phyloP scores from a whole-genome alignment of 2,888 invertebrate species.

The Vesta saturnalis region DNA sequence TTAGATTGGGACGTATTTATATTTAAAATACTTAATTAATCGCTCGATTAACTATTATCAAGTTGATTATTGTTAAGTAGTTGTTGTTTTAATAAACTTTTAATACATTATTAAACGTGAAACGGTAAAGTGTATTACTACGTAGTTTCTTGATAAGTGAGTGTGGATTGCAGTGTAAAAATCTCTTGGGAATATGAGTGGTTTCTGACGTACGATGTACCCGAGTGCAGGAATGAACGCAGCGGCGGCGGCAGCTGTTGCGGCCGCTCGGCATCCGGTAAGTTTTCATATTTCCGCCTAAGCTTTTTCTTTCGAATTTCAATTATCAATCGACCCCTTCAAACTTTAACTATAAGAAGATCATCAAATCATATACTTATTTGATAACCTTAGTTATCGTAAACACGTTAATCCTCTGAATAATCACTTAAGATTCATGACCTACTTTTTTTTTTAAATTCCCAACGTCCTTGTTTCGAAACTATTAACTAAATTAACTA shows the following conservation, averaged over 20 bases:
- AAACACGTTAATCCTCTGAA: too few species aligned
- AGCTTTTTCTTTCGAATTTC: constrained; percentile 17
- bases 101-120: background rate
- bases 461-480: too few species aligned
- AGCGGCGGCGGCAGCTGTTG: constrained; percentile 67
- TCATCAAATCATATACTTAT: background rate
- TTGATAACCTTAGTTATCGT: constrained; percentile 1
- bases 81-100: constrained; percentile 3
- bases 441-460: too few species aligned
- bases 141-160: constrained; percentile 26
- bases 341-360: background rate
- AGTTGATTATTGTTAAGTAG: constrained; percentile 9
- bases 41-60: background rate
- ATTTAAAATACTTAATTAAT: constrained; percentile 12
- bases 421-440: too few species aligned
- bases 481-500: too few species aligned
- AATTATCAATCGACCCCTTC: background rate
- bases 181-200: constrained; percentile 50
- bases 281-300: constrained; percentile 58
- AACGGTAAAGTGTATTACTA: constrained; percentile 11
- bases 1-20: constrained; percentile 17
- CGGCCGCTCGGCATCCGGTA: constrained; percentile 89
- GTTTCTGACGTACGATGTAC: constrained; percentile 74
- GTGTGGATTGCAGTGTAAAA: constrained; percentile 38
- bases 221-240: constrained; percentile 85